Base-by-base conservation (phyloP, 2,113 vertebrate genomes). In the Solenodon paradoxus region DNA sequence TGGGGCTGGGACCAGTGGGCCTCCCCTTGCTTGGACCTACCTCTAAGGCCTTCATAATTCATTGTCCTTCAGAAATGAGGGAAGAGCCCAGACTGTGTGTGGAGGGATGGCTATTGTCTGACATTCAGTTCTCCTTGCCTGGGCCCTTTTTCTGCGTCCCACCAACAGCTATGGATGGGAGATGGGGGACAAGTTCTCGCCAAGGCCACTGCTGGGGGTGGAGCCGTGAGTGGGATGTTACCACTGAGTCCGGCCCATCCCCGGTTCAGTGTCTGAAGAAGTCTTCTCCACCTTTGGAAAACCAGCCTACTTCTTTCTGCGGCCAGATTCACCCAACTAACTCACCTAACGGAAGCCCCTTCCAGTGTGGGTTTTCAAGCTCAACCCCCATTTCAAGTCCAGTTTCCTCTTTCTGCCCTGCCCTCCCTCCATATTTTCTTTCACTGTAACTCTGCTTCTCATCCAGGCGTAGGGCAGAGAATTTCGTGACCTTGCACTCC, bases 41-140 rank as follows among this genome's bases (percentile, higher is more conserved):
- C 98, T 98, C 98, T 98, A 98, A 99, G 99, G 98, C 98, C 98
- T 99, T 98, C 98, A 97, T 99, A 99, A 99, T 99, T 99, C 99
- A 99, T 98, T 98, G 98, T 98, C 98, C 98, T 98, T 99, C 98
- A 96, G 98, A 98, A 98, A 98, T 97, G 98, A 98, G 98, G 98
- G 98, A n/a, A n/a, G 98, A 99, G 98, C 99, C 99, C 98, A 99
- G 98, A 97, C 98, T 97, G 98, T 97, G 98, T 97, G 98, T 95
- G 97, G 98, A 98, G 97, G 97, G 97, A 97, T 98, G 98, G 97
- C 98, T 98, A 98, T 99, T 99, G 98, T 99, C 98, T 98, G 59
- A 61, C 26, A 30, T 28, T 61, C 59, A 6, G 20, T 26, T 59
- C 57, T 28, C 22, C 57, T 59, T 59, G 57, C 57, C 28, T n/a